Evolutionary conservation across 2,888 invertebrate genomes (phyloP).

Genomic region (Amphipyra tragopoginis): DNA sequence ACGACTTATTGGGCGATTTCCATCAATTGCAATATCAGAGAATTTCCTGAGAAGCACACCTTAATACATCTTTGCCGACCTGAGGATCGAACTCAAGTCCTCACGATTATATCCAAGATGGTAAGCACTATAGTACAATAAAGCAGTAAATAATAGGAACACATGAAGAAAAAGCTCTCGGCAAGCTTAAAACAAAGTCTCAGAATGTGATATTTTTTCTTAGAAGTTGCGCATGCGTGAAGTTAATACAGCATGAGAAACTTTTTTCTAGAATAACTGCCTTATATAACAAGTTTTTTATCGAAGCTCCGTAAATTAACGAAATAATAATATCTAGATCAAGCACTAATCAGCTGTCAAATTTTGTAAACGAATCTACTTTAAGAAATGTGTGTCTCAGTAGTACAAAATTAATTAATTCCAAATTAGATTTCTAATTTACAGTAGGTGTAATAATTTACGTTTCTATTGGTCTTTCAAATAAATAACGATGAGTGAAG

Average conservation of each 20-base stretch:
- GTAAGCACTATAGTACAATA: background rate
- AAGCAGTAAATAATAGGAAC: background rate
- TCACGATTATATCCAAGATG: no score
- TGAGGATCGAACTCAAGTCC: no score
- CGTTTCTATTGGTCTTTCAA: background rate
- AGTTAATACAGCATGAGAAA: conserved; percentile 1
- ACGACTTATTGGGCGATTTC: no score
- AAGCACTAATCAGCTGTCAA: background rate
- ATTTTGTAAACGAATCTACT: background rate
- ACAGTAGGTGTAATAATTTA: background rate
- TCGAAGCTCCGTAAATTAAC: background rate
- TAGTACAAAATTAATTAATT: background rate
- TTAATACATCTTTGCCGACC: no score
- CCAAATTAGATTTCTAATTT: background rate
- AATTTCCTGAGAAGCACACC: no score
- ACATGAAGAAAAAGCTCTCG: background rate
- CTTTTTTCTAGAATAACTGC: background rate
- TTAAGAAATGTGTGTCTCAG: background rate
- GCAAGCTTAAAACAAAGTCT: background rate
- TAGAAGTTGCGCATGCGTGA: conserved; percentile 4
- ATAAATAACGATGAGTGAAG: background rate
- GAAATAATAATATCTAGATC: conserved; percentile 6
- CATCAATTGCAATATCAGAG: no score
- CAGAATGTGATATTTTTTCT: conserved; percentile 5
- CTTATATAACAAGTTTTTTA: conserved; percentile 4